These are phyloP conservation scores for Isaurus tuberculatus DNA, from an alignment of 92 coral and sea anemone genomes.

Conservation along the genomic window DNA sequence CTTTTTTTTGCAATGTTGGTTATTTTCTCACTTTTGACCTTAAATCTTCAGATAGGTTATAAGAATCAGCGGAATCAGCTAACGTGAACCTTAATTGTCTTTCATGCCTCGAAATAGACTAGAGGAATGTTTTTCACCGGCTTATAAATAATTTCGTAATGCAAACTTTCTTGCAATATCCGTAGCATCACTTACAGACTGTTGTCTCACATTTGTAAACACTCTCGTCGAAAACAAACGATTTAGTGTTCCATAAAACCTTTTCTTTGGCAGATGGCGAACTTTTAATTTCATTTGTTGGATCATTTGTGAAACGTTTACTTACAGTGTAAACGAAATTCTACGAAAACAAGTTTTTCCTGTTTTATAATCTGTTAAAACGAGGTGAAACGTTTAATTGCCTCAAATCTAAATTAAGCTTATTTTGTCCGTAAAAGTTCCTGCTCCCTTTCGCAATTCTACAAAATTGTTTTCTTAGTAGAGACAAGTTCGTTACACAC, in stretches of 20 bases:
- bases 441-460: background rate
- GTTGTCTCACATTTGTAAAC: slow-evolving; percentile 29
- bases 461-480: background rate
- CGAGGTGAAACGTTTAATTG: background rate
- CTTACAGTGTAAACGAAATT: background rate
- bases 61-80: no score
- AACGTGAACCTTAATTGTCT: background rate
- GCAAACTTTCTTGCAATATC: slow-evolving; percentile 38
- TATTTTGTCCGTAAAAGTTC: background rate
- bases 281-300: background rate
- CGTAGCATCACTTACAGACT: slow-evolving; percentile 30
- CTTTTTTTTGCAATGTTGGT: background rate
- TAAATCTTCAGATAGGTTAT: background rate
- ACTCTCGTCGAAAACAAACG: slow-evolving; percentile 39
- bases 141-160: background rate
- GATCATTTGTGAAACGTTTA: background rate
- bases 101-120: no score
- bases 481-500: background rate
- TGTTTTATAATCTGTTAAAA: background rate
- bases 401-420: background rate
- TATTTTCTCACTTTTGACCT: background rate
- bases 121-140: background rate
- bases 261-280: background rate
- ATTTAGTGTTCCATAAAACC: background rate
- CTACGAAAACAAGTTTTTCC: background rate